Evolutionary conservation across 2,888 invertebrate species (phyloP).

Genomic region (Epinotia demarniana): DNA sequence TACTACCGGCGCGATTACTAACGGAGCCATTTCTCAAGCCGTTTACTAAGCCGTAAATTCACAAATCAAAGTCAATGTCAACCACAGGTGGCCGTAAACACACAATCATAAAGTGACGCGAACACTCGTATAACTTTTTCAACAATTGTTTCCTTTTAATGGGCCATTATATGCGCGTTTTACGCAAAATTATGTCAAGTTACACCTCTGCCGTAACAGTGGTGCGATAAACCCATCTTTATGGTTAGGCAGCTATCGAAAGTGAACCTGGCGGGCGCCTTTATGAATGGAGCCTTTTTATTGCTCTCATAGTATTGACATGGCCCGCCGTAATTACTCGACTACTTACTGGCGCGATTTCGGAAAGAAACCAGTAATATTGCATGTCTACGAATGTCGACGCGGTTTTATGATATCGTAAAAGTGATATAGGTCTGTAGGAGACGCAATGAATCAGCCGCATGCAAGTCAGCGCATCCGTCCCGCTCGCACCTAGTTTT

Average conservation of each 20-base stretch:
- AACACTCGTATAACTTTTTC: conserved; percentile 84
- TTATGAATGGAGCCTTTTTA: conserved; percentile 83
- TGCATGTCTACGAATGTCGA: conserved; percentile 73
- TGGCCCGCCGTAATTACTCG: conserved; percentile 75
- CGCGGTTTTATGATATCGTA: conserved; percentile 79
- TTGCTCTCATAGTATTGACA: conserved; percentile 78
- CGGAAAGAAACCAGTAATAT: conserved; percentile 77
- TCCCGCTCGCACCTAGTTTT: conserved; percentile 61
- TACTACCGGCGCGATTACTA: conserved; percentile 51
- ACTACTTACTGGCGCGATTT: conserved; percentile 73
- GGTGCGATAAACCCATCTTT: conserved; percentile 82
- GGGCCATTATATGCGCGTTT: conserved; percentile 83
- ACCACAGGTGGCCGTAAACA: conserved; percentile 82
- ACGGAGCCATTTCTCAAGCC: conserved; percentile 65
- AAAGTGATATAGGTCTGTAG: conserved; percentile 78
- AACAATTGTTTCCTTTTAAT: conserved; percentile 85
- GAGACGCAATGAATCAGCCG: conserved; percentile 50
- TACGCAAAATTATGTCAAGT: conserved; percentile 84
- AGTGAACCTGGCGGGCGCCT: conserved; percentile 70
- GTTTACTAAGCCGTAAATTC: conserved; percentile 79
- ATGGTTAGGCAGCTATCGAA: conserved; percentile 79
- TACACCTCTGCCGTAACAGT: conserved; percentile 82
- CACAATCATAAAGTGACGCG: conserved; percentile 83
- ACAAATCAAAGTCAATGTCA: conserved; percentile 84
- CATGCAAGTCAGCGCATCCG: conserved; percentile 51